Evolutionary conservation across 1,140 invertebrate species (phyloP), one percentile per base, ranked within the genome.

Genomic region (Hydropsyche tenuis): DNA sequence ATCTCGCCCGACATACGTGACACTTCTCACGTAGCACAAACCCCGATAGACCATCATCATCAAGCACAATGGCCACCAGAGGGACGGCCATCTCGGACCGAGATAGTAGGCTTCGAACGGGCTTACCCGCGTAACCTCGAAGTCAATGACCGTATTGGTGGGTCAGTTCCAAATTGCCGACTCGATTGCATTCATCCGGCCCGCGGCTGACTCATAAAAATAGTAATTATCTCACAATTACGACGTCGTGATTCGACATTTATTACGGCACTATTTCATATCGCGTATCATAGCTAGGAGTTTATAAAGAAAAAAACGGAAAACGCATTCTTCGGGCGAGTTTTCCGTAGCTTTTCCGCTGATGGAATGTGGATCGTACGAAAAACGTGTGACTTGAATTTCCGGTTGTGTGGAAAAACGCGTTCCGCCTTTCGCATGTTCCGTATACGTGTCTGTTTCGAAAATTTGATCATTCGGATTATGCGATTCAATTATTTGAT

Each of bases 111-210:
- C 20, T 12, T 4, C 12, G 12, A 25, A 20, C 11, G 23, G 25
- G 56, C 48, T 60, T 60, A 60, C 30, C 56, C 56, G 20, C 56
- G 56, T 56, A 56, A 56, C 51, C 51, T 56, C 18, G 18, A 60
- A 60, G 56, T 60, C 56, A 60, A 60, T 60, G 56, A 60, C 56
- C 56, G 56, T 60, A 60, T 60, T 60, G 56, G 56, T 60, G 56
- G 56, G 56, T 60, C 56, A 60, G 56, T 60, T 60, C 56, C 56
- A 60, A 60, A 60, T 53, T 60, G 56, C 56, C 56, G 56, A 60
- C 56, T 60, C 56, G 11, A 60, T 60, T 60, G 56, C 56, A 60
- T 60, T 60, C 56, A 60, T 56, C 51, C 6, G 23, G 56, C 56
- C 56, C 22, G 18, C 56, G 18, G 18, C 56, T 60, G 22, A 60